Evolutionary conservation across 2,113 vertebrate genomes (phyloP).

Genomic region (Rynchops niger): DNA sequence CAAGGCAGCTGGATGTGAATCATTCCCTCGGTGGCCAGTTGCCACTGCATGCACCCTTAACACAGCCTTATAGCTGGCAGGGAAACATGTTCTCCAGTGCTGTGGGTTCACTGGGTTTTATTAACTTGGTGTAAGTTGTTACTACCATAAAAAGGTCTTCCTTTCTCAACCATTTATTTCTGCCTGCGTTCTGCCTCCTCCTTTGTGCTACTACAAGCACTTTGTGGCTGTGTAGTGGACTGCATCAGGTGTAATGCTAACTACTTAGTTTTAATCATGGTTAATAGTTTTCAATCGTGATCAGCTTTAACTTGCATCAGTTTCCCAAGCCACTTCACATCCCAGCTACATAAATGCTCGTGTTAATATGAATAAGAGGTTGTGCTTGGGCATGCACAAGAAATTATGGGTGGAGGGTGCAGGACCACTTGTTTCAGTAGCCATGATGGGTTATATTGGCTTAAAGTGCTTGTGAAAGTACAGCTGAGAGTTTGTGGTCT

Average conservation of each 20-base stretch:
- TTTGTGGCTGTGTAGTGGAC: neutral
- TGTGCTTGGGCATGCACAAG: neutral
- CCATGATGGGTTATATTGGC: neutral
- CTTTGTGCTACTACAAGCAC: neutral
- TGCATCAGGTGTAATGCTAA: neutral
- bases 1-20: slow-evolving; percentile 55
- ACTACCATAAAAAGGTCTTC: neutral
- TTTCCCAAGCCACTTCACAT: neutral
- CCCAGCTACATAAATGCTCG: neutral
- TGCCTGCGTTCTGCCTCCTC: neutral
- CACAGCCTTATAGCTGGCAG: neutral
- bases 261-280: neutral
- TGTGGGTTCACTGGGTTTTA: neutral
- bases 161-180: neutral
- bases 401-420: neutral
- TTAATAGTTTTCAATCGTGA: neutral
- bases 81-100: neutral
- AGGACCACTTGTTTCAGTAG: neutral
- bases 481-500: neutral
- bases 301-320: neutral
- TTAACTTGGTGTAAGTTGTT: neutral
- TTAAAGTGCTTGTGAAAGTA: neutral
- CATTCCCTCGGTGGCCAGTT: neutral
- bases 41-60: neutral
- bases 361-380: neutral